Conservation (phyloP, 2,113 vertebrate species). For the Pangasianodon hypophthalmus region DNA sequence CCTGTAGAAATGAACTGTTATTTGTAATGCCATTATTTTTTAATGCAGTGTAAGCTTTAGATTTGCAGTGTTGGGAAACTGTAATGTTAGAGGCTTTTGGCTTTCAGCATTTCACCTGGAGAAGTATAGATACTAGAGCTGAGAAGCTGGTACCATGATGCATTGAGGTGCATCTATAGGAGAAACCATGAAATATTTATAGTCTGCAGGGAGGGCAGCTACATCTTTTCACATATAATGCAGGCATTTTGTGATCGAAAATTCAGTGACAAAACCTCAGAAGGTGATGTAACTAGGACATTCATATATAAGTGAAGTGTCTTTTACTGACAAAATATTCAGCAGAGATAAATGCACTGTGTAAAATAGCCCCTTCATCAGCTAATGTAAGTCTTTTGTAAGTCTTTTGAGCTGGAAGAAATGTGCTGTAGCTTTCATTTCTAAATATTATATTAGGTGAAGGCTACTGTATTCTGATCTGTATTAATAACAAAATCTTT, state of each 20-base stretch:
- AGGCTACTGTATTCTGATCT: neutral
- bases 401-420: neutral
- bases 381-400: neutral
- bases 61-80: neutral
- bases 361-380: neutral
- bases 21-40: neutral
- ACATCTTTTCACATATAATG: constrained; percentile 13
- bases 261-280: neutral
- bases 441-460: neutral
- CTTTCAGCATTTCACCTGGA: neutral
- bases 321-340: neutral
- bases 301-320: neutral
- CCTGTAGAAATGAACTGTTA: neutral
- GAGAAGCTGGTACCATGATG: neutral
- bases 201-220: constrained; percentile 22
- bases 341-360: neutral
- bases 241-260: constrained; percentile 6
- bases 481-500: neutral
- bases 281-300: neutral
- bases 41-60: neutral
- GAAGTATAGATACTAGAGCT: neutral
- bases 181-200: constrained; percentile 50
- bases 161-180: constrained; percentile 23
- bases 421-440: neutral
- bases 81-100: neutral